A percentile compares a stretch with the other conserved stretches of the same genome.
Evolutionary conservation across 1,140 invertebrate genomes (phyloP).

Genomic region (Aleiodes sp.): DNA sequence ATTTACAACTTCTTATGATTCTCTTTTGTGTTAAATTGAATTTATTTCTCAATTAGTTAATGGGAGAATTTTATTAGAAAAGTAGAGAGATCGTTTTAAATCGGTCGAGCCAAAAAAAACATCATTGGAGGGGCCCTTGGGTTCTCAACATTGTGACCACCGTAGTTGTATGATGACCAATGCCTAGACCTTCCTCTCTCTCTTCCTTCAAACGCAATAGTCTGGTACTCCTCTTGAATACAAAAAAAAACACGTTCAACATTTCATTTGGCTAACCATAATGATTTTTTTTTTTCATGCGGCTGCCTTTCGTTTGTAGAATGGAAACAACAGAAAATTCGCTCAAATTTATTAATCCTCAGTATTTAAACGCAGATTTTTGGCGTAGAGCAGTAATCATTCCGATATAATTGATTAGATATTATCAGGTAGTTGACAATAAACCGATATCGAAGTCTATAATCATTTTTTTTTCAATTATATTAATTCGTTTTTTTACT

Average conservation of each 20-base stretch:
- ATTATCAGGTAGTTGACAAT: conserved; percentile 3
- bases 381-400: not conserved
- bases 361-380: not conserved
- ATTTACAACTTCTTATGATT: not conserved
- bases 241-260: not conserved
- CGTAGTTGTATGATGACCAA: not conserved
- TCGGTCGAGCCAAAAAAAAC: not conserved
- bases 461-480: not conserved
- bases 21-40: not conserved
- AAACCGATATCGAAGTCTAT: not conserved
- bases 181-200: conserved; percentile 15
- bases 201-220: no score
- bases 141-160: not conserved
- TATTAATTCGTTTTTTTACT: not conserved
- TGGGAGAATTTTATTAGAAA: not conserved
- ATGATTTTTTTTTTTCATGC: not conserved
- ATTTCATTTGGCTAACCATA: not conserved
- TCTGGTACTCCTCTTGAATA: conserved; percentile 3
- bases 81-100: not conserved
- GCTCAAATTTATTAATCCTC: no score
- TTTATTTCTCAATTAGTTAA: not conserved
- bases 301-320: no score
- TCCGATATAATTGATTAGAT: not conserved
- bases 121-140: conserved; percentile 1
- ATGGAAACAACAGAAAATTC: no score